Evolutionary conservation across 2,113 vertebrate species (phyloP).

Genomic region (Ursus arctos): DNA sequence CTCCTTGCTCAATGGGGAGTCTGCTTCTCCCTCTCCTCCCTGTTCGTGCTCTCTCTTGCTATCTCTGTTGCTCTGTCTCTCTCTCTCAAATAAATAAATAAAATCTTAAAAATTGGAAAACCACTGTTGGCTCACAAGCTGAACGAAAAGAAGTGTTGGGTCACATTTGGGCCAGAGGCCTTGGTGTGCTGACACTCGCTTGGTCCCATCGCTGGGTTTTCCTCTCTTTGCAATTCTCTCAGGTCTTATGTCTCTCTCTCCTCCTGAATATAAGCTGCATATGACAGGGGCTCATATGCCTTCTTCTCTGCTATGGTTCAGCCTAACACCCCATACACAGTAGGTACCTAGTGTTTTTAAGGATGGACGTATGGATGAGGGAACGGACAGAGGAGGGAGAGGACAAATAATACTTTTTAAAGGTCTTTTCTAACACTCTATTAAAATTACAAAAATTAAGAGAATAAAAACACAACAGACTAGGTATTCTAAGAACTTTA

Average conservation of each 20-base stretch:
- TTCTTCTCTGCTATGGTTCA: neutral
- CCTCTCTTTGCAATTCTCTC: neutral
- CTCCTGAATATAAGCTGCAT: neutral
- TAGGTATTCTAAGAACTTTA: neutral
- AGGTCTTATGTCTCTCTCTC: neutral
- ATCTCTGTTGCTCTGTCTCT: neutral
- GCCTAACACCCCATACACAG: neutral
- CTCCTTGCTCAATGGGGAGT: too few species aligned
- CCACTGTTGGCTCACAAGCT: neutral
- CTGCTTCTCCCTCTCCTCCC: neutral
- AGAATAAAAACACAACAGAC: neutral
- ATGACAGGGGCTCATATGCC: neutral
- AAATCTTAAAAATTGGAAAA: neutral
- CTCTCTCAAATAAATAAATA: neutral
- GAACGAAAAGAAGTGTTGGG: neutral
- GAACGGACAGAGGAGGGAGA: neutral
- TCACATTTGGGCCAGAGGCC: neutral
- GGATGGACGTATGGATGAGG: neutral
- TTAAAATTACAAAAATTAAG: conserved; percentile 32
- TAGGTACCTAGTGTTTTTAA: neutral
- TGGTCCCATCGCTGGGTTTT: too few species aligned
- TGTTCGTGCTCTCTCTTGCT: neutral
- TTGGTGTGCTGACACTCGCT: rapidly evolving
- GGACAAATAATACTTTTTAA: neutral
- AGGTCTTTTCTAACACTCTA: neutral